Base-by-base conservation (phyloP, 2,888 invertebrate species). In the Agelastica alni region DNA sequence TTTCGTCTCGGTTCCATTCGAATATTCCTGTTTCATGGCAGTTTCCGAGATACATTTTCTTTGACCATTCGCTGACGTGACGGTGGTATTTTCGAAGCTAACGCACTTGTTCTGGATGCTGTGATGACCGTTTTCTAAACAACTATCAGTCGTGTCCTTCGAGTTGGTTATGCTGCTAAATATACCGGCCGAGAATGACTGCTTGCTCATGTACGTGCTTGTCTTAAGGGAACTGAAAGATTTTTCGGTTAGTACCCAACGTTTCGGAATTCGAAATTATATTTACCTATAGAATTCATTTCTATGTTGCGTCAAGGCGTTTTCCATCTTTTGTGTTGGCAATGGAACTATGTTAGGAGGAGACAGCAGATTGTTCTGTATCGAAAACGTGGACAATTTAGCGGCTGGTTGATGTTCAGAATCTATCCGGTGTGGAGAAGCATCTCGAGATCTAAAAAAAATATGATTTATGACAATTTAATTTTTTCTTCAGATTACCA, bases 341-440 rank as follows among this genome's bases (percentile, higher is more conserved):
- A 72, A 53, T 18, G 77, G 77, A 47, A 77, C 77, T 55, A 77
- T 54, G 62, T 76, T 76, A n/a, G 76, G 77, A 20, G 77, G 77
- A 46, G 76, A 76, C 3, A 77, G 63, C 37, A 77, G 62, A 60
- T 75, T 75, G 61, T 76, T 74, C 31, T 70, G 48, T 9, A 41
- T 31, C 1, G 37, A 41, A 31, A 31, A 41, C 1, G 30, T 32
- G n/a, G 39, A 2, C 16, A 14, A 4, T 62, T 18, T 48, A 3
- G 20, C 14, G 5, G 13, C 3, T 10, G 67, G 57, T 65, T 67
- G 56, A 22, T 37, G 14, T 1, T 66, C 68, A 26, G 59, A 42
- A 22, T 71, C 69, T 0, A 85, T 83, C 41, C 88, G 79, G 64
- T 86, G 86, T 0, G 88, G 88, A 0, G 87, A 88, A 0, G 85